These are phyloP conservation scores for Teleogryllus occipitalis DNA, from an alignment of 1,140 invertebrate species.

Conservation along the genomic window DNA sequence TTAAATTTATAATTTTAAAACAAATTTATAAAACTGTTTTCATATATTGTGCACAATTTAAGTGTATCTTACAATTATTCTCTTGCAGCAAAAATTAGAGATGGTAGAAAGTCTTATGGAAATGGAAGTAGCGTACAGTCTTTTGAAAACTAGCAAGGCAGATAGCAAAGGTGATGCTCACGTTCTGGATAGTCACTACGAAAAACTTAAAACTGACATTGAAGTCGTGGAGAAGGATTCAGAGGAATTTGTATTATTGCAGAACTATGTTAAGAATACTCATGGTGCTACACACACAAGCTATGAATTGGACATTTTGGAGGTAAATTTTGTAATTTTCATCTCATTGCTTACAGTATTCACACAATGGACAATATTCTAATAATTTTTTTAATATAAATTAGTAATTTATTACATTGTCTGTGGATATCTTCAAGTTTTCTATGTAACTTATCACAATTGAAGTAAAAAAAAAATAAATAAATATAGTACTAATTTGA, in stretches of 20 bases:
- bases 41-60: too few species aligned
- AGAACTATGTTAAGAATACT: conserved; percentile 76
- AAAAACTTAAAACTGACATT: conserved; percentile 80
- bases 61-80: not conserved
- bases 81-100: conserved; percentile 61
- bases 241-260: conserved; percentile 68
- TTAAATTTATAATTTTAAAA: too few species aligned
- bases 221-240: conserved; percentile 56
- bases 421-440: too few species aligned
- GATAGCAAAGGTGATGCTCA: conserved; percentile 41
- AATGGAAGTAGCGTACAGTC: conserved; percentile 88
- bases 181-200: conserved; percentile 80
- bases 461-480: too few species aligned
- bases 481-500: too few species aligned
- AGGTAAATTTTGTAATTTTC: conserved; percentile 39
- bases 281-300: conserved; percentile 74
- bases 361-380: too few species aligned
- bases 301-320: conserved; percentile 66
- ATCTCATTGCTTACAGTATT: too few species aligned
- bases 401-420: too few species aligned
- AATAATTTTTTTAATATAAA: too few species aligned
- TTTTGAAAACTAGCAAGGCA: conserved; percentile 54
- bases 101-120: conserved; percentile 90
- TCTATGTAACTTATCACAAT: too few species aligned
- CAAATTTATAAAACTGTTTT: too few species aligned